These are phyloP conservation scores for Laspeyria flexula DNA, from an alignment of 2,888 invertebrate genomes.

Conservation along the genomic window DNA sequence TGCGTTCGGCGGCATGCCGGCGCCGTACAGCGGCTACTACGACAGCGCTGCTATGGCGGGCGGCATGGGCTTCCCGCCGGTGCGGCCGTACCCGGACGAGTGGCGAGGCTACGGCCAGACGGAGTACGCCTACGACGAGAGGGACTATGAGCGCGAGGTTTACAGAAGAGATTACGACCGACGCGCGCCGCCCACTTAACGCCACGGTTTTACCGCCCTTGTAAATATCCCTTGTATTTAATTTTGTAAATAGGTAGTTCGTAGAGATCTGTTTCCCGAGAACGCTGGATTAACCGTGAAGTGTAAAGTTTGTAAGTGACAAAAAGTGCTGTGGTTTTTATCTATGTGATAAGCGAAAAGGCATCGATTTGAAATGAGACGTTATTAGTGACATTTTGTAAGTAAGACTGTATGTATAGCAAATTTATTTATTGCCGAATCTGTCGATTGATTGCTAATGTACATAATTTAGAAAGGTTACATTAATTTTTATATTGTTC, in stretches of 20 bases:
- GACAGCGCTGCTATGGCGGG: slow-evolving; percentile 75
- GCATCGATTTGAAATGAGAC: slow-evolving; percentile 67
- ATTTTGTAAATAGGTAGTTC: slow-evolving; percentile 73
- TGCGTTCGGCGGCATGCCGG: slow-evolving; percentile 80
- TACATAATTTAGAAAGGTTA: slow-evolving; percentile 75
- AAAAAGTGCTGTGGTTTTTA: slow-evolving; percentile 84
- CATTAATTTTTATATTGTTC: slow-evolving; percentile 77
- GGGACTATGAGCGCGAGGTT: slow-evolving; percentile 85
- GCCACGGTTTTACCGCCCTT: slow-evolving; percentile 34
- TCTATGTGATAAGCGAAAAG: slow-evolving; percentile 82
- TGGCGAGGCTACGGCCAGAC: slow-evolving; percentile 80
- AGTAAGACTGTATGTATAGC: slow-evolving; percentile 83
- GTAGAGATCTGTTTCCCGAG: slow-evolving; percentile 62
- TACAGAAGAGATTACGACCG: slow-evolving; percentile 88
- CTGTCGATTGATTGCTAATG: slow-evolving; percentile 76
- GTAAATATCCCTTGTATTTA: slow-evolving; percentile 72
- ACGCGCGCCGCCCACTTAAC: slow-evolving; percentile 87
- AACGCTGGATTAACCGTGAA: slow-evolving; percentile 68
- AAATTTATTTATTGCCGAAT: slow-evolving; percentile 82
- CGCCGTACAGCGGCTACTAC: slow-evolving; percentile 75
- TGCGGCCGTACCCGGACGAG: slow-evolving; percentile 75
- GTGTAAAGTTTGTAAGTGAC: slow-evolving; percentile 81
- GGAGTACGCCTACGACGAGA: slow-evolving; percentile 84
- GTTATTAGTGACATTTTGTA: slow-evolving; percentile 71
- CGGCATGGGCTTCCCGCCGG: slow-evolving; percentile 83